phyloP scores from a whole-genome alignment of 1,140 invertebrate genomes.

The Drosophila azteca region DNA sequence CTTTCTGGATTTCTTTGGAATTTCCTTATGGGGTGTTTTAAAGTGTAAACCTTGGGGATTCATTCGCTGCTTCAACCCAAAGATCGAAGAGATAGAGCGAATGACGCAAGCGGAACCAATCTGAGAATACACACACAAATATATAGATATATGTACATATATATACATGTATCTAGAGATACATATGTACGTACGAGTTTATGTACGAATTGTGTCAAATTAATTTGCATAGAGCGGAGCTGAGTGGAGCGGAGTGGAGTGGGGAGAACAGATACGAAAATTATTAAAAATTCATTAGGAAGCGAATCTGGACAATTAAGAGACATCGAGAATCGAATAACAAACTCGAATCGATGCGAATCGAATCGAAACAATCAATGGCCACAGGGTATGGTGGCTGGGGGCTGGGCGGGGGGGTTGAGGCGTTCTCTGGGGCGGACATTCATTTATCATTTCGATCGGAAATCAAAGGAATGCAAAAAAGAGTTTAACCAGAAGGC shows the following conservation, averaged over 20 bases:
- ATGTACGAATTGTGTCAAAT: constrained; percentile 63
- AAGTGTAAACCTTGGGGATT: too few species aligned
- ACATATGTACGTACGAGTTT: background rate
- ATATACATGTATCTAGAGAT: too few species aligned
- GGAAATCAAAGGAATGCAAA: constrained; percentile 32
- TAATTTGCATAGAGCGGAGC: constrained; percentile 56
- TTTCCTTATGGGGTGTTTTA: too few species aligned
- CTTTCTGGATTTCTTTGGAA: too few species aligned
- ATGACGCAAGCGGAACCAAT: constrained; percentile 46
- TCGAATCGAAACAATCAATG: constrained; percentile 52
- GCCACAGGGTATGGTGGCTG: too few species aligned
- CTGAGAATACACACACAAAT: background rate
- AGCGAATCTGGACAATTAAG: constrained; percentile 63
- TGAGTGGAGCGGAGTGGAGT: too few species aligned
- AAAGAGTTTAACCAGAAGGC: constrained; percentile 61
- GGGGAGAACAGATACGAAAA: constrained; percentile 18
- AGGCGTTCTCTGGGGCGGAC: constrained; percentile 16
- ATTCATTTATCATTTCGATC: constrained; percentile 38
- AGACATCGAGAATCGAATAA: constrained; percentile 58
- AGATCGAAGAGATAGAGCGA: too few species aligned
- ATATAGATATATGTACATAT: too few species aligned
- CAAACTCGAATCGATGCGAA: constrained; percentile 42
- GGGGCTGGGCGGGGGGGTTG: background rate
- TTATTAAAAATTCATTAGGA: constrained; percentile 73
- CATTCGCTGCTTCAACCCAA: too few species aligned